phyloP scores from a whole-genome alignment of 37 sponge, comb jelly and placozoan species.

The Bolinopsis microptera region DNA sequence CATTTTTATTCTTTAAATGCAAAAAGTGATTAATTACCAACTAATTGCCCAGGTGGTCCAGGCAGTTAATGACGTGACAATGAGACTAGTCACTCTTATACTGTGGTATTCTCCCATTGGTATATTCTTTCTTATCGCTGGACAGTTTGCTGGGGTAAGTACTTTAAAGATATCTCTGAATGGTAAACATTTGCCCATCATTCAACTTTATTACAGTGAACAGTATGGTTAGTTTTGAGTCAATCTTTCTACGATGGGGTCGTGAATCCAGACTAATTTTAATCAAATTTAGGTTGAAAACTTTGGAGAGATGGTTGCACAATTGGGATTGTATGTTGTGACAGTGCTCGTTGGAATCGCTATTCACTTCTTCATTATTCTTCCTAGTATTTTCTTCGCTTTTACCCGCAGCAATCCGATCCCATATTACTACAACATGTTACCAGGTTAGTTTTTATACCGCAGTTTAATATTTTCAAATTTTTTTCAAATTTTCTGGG shows the following conservation, averaged over 20 bases:
- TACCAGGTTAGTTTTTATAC: neutral
- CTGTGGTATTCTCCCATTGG: slow-evolving; percentile 98
- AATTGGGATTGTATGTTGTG: slow-evolving; percentile 80
- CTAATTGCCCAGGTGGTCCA: slow-evolving; percentile 65
- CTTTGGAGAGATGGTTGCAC: slow-evolving; percentile 68
- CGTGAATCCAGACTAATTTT: too few species aligned
- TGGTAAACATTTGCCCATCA: too few species aligned
- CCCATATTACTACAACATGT: slow-evolving; percentile 65
- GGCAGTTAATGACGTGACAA: slow-evolving; percentile 78
- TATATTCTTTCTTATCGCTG: slow-evolving; percentile 88
- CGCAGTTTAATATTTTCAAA: too few species aligned
- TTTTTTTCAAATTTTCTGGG: too few species aligned
- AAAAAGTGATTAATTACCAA: too few species aligned
- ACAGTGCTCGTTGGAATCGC: slow-evolving; percentile 83
- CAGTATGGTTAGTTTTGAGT: too few species aligned
- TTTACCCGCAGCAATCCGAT: slow-evolving; percentile 84
- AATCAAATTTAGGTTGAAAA: slow-evolving; percentile 67
- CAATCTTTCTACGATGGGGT: too few species aligned
- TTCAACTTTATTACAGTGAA: too few species aligned
- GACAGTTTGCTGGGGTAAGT: slow-evolving; percentile 76
- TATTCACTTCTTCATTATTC: slow-evolving; percentile 81
- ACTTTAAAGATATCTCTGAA: neutral
- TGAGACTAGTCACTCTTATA: slow-evolving; percentile 79
- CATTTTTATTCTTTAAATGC: too few species aligned
- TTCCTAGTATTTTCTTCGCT: slow-evolving; percentile 82